phyloP scores from a whole-genome alignment of 2,888 invertebrate species.

The Dermolepida albohirtum region DNA sequence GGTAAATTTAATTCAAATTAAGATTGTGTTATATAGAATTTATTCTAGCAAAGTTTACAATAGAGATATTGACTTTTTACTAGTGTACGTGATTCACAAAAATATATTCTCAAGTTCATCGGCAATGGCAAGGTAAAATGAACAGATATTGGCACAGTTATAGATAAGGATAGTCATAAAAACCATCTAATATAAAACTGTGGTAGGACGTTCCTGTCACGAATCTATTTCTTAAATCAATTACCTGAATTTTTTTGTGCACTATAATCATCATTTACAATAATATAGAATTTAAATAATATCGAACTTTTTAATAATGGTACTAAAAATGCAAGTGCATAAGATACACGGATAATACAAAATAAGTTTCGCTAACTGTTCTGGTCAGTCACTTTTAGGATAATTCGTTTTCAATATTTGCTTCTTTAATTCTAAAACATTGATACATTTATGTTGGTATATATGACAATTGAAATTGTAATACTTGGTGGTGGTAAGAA shows the following conservation, averaged over 20 bases:
- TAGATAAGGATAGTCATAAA: conserved; percentile 17
- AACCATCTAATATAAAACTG: neutral
- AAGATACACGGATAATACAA: no score
- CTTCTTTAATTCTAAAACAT: no score
- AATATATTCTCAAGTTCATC: conserved; percentile 6
- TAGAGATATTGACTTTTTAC: neutral
- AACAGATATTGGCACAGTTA: conserved; percentile 20
- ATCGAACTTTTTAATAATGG: no score
- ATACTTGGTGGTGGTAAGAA: no score
- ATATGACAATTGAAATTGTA: no score
- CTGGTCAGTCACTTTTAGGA: no score
- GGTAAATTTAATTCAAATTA: neutral
- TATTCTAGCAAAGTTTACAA: neutral
- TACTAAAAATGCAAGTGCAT: no score
- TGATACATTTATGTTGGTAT: no score
- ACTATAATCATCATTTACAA: no score
- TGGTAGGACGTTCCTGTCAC: conserved; percentile 18
- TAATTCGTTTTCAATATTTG: no score
- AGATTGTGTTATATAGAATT: neutral
- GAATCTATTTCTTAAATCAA: neutral
- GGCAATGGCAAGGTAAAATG: neutral
- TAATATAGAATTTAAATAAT: no score
- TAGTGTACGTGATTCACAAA: conserved; percentile 5
- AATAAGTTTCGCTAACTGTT: no score
- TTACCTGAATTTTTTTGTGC: neutral